These are phyloP conservation scores for Toxotes chatareus DNA, from an alignment of 2,113 vertebrate genomes.

Conservation along the genomic window DNA sequence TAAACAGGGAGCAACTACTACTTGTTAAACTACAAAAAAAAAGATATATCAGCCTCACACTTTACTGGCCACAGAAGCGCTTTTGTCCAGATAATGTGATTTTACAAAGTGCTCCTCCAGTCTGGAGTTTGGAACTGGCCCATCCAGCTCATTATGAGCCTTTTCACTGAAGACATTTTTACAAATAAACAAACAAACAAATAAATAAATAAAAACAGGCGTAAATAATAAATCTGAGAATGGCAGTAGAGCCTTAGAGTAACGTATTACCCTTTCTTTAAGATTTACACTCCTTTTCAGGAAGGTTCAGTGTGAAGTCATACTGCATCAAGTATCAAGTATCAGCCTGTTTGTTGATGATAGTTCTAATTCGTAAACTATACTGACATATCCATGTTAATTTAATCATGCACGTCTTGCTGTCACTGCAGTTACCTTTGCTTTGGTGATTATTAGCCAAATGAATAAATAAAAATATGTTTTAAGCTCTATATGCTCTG, in stretches of 20 bases:
- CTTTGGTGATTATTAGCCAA: neutral
- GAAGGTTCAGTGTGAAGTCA: neutral
- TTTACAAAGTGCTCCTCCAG: neutral
- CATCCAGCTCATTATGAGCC: neutral
- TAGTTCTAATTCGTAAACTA: neutral
- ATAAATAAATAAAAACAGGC: too few species aligned
- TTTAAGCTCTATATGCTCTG: constrained; percentile 3
- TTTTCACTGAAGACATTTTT: neutral
- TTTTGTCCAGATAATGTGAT: neutral
- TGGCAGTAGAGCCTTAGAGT: too few species aligned
- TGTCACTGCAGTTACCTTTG: neutral
- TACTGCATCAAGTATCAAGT: neutral
- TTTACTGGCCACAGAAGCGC: neutral
- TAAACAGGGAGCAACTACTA: neutral
- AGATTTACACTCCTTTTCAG: too few species aligned
- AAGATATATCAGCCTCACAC: neutral
- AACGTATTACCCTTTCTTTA: too few species aligned
- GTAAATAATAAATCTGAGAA: too few species aligned
- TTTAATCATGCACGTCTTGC: neutral
- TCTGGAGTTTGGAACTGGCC: neutral
- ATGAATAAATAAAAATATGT: neutral
- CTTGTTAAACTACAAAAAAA: neutral
- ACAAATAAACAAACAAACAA: too few species aligned
- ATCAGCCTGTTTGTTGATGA: neutral
- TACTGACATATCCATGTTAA: neutral